Conservation (phyloP, 1,140 invertebrate species). For the Tigriopus japonicus region DNA sequence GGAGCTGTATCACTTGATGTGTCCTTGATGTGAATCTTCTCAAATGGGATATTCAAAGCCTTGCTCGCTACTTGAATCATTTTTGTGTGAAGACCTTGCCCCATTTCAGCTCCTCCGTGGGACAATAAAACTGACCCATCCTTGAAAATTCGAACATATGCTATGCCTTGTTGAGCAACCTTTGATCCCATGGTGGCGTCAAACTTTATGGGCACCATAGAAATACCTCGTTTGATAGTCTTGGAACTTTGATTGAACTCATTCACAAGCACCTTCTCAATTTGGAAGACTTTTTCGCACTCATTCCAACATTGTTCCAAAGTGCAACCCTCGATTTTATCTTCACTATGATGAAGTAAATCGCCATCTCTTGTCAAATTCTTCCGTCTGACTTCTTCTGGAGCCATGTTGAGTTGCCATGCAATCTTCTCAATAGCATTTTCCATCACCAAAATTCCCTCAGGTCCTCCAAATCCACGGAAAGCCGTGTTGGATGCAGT, state of each 20-base stretch:
- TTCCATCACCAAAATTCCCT: constrained; percentile 67
- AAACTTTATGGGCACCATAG: constrained; percentile 71
- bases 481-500: constrained; percentile 75
- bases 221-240: constrained; percentile 52
- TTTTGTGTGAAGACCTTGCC: constrained; percentile 86
- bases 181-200: constrained; percentile 61
- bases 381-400: constrained; percentile 5
- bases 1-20: constrained; percentile 82
- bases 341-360: constrained; percentile 32
- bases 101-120: constrained; percentile 87
- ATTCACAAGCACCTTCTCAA: constrained; percentile 37
- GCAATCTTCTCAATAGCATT: constrained; percentile 55
- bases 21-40: constrained; percentile 68
- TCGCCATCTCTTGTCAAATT: constrained; percentile 11
- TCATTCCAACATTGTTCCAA: constrained; percentile 62
- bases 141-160: constrained; percentile 61
- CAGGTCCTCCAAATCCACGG: constrained; percentile 68
- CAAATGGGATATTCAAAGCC: constrained; percentile 45
- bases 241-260: constrained; percentile 37
- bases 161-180: constrained; percentile 70
- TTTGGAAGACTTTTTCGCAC: constrained; percentile 44
- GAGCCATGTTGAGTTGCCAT: constrained; percentile 34
- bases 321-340: constrained; percentile 70
- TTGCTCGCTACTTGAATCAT: constrained; percentile 51
- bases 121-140: constrained; percentile 81